Percentiles rank a stretch among this genome's conserved stretches.
phyloP scores from a whole-genome alignment of 2,888 invertebrate genomes.

The Pyralis farinalis region DNA sequence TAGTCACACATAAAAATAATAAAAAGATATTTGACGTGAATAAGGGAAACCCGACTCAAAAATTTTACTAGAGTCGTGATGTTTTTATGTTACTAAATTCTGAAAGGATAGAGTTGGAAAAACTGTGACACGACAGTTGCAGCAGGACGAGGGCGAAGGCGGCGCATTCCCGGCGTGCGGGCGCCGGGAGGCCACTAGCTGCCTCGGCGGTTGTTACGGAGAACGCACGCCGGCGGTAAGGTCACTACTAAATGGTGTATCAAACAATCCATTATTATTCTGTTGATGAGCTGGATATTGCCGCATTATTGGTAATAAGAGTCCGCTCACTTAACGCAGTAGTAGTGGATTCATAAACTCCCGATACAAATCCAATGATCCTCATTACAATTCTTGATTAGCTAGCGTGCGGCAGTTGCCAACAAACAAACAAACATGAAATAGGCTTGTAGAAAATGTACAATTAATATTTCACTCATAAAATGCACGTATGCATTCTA shows the following conservation, averaged over 20 bases:
- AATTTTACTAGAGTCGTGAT: constrained; percentile 1
- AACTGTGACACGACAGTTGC: constrained; percentile 65
- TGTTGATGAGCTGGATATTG: background rate
- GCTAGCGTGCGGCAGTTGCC: no score
- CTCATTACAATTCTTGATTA: no score
- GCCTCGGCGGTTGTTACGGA: constrained; percentile 87
- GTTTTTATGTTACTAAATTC: constrained; percentile 11
- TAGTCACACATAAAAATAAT: no score
- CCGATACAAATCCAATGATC: no score
- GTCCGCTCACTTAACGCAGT: background rate
- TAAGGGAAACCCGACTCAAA: no score
- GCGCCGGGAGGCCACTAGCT: constrained; percentile 83
- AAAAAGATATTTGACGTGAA: no score
- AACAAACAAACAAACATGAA: no score
- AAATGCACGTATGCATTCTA: no score
- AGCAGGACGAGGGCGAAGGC: constrained; percentile 77
- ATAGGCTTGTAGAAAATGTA: no score
- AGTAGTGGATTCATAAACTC: background rate
- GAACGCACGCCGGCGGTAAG: constrained; percentile 90
- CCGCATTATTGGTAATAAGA: constrained; percentile 4
- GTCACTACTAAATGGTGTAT: constrained; percentile 27
- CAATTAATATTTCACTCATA: no score
- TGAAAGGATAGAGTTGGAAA: constrained; percentile 30
- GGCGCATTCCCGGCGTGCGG: constrained; percentile 81
- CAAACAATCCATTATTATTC: constrained; percentile 9